Base-by-base conservation (phyloP, 2,797 vertebrate genomes). In the Tragelaphus oryx region DNA sequence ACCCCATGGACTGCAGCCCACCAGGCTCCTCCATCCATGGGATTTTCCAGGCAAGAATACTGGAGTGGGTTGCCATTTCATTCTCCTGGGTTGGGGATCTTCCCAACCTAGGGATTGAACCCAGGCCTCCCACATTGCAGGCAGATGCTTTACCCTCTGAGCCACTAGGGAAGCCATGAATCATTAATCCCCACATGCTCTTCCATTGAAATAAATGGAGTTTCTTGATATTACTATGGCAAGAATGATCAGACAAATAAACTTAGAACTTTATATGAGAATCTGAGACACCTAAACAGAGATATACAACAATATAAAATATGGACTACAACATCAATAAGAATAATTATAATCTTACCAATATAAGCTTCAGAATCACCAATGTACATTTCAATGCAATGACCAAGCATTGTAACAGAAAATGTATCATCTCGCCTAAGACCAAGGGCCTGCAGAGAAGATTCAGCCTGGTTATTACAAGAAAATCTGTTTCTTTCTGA, bases 361-460 rank as follows among this genome's bases (percentile, higher is more conserved):
- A 99, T 99, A 84, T 99, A 99, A 59, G 99, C 99, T 97, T 99
- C 99, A 0, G 99, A 99, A 98, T 99, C 99, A 50, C 99, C 99
- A 95, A 99, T 99, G 98, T 99, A 99, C 99, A 99, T 99, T 98
- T 99, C 99, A 94, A 99, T 99, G 97, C 99, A 99, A 95, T 99
- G 99, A 62, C 99, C 99, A 26, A 99, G 99, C 99, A 99, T 99
- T 0, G 99, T 99, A 97, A 99, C 99, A 20, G 99, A 99, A 98
- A 99, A 99, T 0, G 99, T 99, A 98, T 99, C 99, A 96, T 99
- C 99, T 97, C 99, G 99, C 97, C 99, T 99, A 91, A 99, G 99
- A 97, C 99, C 99, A 80, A 99, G 99, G 50, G 99, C 99, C 99
- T 99, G 98, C 59, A 90, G 95, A 94, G 96, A 91, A 94, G 28